These are phyloP conservation scores for Heteronetta atricapilla DNA, from an alignment of 2,113 vertebrate genomes.

Conservation along the genomic window DNA sequence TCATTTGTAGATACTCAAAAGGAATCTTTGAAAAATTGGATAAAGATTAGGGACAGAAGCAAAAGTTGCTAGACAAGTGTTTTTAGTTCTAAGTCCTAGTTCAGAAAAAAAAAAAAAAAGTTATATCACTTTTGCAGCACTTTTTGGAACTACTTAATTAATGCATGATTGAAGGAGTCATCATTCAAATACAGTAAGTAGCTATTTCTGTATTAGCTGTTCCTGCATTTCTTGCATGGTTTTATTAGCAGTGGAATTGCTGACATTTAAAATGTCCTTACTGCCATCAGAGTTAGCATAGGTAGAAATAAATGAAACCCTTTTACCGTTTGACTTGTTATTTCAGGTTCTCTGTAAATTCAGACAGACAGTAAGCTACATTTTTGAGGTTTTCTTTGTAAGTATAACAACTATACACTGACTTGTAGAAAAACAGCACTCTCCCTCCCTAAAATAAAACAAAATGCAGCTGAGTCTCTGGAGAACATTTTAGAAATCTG, in stretches of 20 bases:
- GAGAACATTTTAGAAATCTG: not conserved
- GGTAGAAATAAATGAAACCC: constrained; percentile 10
- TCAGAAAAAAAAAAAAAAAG: not conserved
- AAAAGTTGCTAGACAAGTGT: not conserved
- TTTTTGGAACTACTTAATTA: not conserved
- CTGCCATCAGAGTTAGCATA: not conserved
- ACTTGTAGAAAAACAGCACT: not conserved
- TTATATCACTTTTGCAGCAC: not conserved
- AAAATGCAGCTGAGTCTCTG: not conserved
- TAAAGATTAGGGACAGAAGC: not conserved
- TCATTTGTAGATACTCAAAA: not conserved
- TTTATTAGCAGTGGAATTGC: not conserved
- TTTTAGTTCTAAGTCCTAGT: not conserved
- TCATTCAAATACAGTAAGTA: not conserved
- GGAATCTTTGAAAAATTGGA: not conserved
- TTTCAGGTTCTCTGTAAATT: not conserved
- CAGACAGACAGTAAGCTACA: not conserved
- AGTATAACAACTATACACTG: not conserved
- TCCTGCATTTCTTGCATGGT: not conserved
- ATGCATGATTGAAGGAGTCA: not conserved
- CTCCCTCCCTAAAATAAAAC: not conserved
- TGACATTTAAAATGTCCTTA: constrained; percentile 4
- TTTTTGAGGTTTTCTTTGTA: constrained; percentile 29
- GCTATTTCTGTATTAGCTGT: not conserved
- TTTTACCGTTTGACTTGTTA: not conserved